Conservation (phyloP, 2,797 vertebrate species). For the Rhyacichthys aspro region DNA sequence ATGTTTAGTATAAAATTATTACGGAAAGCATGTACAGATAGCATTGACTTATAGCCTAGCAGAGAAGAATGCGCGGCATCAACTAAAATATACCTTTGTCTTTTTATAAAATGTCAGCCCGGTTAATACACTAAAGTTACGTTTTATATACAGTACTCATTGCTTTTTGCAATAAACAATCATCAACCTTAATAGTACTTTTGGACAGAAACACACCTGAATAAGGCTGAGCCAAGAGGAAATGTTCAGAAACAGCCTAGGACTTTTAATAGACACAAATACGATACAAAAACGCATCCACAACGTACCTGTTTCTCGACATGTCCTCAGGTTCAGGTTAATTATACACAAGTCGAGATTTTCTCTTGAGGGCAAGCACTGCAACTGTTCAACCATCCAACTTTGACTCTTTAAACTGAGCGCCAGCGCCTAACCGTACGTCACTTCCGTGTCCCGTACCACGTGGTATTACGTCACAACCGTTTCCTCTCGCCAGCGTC, state of each 20-base stretch:
- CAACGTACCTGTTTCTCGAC: constrained; percentile 46
- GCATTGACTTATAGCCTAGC: not conserved
- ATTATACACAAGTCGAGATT: not conserved
- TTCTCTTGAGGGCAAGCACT: not conserved
- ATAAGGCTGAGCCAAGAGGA: not conserved
- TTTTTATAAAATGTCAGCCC: not conserved
- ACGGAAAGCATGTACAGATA: not conserved
- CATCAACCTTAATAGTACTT: not conserved
- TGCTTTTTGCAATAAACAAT: not conserved
- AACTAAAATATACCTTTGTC: not conserved
- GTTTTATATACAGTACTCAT: not conserved
- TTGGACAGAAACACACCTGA: not conserved
- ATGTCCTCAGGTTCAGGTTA: constrained; percentile 10
- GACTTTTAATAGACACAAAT: no score
- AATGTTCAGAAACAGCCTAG: not conserved
- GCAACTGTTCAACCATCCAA: constrained; percentile 47
- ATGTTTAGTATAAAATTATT: no score
- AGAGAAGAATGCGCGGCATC: not conserved
- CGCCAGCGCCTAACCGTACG: constrained; percentile 18
- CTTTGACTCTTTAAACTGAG: constrained; percentile 16
- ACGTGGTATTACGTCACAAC: not conserved
- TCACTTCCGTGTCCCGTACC: not conserved
- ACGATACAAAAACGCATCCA: fast-evolving
- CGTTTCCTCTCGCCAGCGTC: not conserved
- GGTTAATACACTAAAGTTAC: not conserved